Conservation (phyloP, 2,797 vertebrate genomes). For the Capromys pilorides region DNA sequence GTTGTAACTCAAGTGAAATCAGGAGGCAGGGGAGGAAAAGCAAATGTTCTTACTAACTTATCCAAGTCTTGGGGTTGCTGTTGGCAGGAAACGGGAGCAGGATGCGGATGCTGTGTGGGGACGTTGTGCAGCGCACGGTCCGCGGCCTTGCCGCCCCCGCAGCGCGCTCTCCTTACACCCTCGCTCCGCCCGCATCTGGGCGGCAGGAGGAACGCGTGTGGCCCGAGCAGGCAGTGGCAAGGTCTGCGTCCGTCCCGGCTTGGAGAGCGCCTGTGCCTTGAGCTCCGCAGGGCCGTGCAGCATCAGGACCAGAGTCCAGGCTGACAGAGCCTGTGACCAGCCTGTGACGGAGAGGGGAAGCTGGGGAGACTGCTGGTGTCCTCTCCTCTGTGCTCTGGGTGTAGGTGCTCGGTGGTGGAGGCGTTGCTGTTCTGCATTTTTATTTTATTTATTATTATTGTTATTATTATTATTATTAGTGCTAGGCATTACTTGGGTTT, state of each 20-base stretch:
- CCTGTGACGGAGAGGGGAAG: no score
- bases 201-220: no score
- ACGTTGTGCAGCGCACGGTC: not conserved
- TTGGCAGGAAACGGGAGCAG: not conserved
- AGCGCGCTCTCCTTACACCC: not conserved
- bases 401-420: not conserved
- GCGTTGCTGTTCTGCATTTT: not conserved
- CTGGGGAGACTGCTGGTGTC: not conserved
- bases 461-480: no score
- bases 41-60: not conserved
- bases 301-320: not conserved
- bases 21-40: not conserved
- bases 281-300: not conserved
- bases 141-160: not conserved
- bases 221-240: not conserved
- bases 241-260: not conserved
- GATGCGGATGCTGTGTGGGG: not conserved
- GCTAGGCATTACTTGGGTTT: not conserved
- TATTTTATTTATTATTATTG: not conserved
- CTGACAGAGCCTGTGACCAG: rapidly evolving
- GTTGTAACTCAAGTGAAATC: not conserved
- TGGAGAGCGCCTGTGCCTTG: rapidly evolving
- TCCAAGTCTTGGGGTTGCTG: not conserved
- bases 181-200: rapidly evolving
- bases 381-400: no score